Conservation (phyloP, 2,113 vertebrate species). For the Ploceus nigricollis region DNA sequence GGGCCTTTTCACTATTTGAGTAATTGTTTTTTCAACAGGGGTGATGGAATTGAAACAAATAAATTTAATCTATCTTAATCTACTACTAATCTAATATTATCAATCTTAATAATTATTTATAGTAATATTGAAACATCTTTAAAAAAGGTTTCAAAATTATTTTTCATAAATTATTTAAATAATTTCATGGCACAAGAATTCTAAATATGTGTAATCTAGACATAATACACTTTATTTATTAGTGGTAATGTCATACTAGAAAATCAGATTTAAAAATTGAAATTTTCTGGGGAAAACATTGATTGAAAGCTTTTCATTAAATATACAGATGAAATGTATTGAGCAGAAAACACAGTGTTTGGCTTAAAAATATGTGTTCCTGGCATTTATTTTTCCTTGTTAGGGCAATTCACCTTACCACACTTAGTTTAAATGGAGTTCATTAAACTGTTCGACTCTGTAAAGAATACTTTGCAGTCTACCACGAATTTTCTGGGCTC, state of each 20-base stretch:
- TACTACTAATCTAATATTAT: neutral
- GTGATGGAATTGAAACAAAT: neutral
- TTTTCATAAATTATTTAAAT: neutral
- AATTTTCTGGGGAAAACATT: neutral
- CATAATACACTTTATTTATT: neutral
- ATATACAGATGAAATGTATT: neutral
- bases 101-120: neutral
- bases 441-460: neutral
- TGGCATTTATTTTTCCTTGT: neutral
- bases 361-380: neutral
- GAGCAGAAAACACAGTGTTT: neutral
- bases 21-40: neutral
- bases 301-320: neutral
- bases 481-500: neutral
- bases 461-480: neutral
- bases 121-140: neutral
- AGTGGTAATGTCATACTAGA: neutral
- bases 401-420: neutral
- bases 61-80: neutral
- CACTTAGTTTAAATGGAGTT: neutral
- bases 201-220: neutral
- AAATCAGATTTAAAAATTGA: neutral
- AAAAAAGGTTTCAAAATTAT: neutral
- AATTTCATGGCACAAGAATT: neutral
- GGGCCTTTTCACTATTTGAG: neutral